Evolutionary conservation across 2,113 vertebrate genomes (phyloP), one percentile per base, ranked within the genome.

Genomic region (Mustela nigripes): DNA sequence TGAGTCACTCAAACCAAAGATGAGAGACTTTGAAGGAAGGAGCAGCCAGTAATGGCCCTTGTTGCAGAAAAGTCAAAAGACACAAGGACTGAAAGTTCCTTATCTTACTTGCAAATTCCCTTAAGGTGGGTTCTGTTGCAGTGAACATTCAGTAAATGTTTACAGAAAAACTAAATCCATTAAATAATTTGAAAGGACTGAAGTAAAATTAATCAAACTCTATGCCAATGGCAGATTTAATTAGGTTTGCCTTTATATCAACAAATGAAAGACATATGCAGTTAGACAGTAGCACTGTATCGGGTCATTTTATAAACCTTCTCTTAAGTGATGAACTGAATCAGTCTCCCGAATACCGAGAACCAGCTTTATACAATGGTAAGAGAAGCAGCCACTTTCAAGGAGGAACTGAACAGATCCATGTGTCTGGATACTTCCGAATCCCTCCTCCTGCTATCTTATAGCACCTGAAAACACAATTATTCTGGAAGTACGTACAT

Each of bases 191-290:
- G 45, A 90, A 50, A 89, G 50, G 48, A 56, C 21, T 83, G 24
- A 91, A 79, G 22, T 16, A 50, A 45, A 93, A 85, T 94, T 73
- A 81, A 81, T 69, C 31, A 73, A 92, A 39, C 71, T 81, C 63
- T 71, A 19, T 5, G 78, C 39, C 42, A 69, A 36, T 67, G 82
- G 7, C 28, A 67, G 71, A 36, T 53, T 95, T 73, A 42, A 39
- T 36, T 80, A 76, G 24, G 14, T 42, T 71, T 96, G 94, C 48
- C 28, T 88, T 95, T 24, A 74, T 15, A n/a, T 91, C 80, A 67
- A 85, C 50, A 81, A 62, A 79, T 73, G 73, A 71, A 83, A 83
- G 24, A 62, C 10, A 81, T 12, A 19, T 45, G 31, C 94, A 90
- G 50, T 50, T 33, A n/a, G 63, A 85, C 3, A 94, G 24, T 9